Conservation (phyloP, 2,888 invertebrate genomes). For the Scaptomyza tumidula region DNA sequence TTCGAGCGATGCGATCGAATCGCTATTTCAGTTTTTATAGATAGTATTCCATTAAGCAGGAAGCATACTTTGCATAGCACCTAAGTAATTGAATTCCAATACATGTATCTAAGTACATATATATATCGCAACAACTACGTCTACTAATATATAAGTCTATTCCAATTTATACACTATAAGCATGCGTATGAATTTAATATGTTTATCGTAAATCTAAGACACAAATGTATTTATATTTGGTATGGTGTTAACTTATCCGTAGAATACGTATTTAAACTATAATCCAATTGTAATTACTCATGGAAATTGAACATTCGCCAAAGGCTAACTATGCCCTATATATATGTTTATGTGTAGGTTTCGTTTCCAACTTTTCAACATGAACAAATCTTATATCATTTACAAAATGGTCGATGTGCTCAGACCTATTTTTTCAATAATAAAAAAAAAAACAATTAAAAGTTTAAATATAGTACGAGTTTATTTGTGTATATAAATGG, state of each 20-base stretch:
- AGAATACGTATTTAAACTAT: slow-evolving; percentile 18
- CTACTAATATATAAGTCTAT: slow-evolving; percentile 31
- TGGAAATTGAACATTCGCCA: slow-evolving; percentile 43
- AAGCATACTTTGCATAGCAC: slow-evolving; percentile 40
- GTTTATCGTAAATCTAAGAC: slow-evolving; percentile 22
- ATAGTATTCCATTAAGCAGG: slow-evolving; percentile 63
- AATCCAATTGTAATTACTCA: slow-evolving; percentile 12
- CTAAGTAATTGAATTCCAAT: slow-evolving; percentile 22
- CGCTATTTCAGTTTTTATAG: slow-evolving; percentile 50
- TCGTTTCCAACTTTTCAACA: slow-evolving; percentile 13
- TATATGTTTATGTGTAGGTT: slow-evolving; percentile 3
- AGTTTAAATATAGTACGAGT: not conserved
- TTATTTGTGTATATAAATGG: slow-evolving; percentile 21
- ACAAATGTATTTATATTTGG: slow-evolving; percentile 30
- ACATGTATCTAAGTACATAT: slow-evolving; percentile 22
- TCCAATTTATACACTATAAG: slow-evolving; percentile 25
- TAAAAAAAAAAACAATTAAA: slow-evolving; percentile 31
- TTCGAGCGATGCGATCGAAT: slow-evolving; percentile 31
- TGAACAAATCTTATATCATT: slow-evolving; percentile 49
- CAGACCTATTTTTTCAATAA: slow-evolving; percentile 28
- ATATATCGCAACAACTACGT: slow-evolving; percentile 26
- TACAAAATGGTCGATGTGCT: slow-evolving; percentile 32
- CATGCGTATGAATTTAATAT: slow-evolving; percentile 50
- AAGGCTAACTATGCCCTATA: slow-evolving; percentile 29
- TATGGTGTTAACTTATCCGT: slow-evolving; percentile 22